A percentile compares a stretch with the other conserved stretches of the same genome.
Evolutionary conservation across 2,113 vertebrate genomes (phyloP).

Genomic region (Labeo rohita): DNA sequence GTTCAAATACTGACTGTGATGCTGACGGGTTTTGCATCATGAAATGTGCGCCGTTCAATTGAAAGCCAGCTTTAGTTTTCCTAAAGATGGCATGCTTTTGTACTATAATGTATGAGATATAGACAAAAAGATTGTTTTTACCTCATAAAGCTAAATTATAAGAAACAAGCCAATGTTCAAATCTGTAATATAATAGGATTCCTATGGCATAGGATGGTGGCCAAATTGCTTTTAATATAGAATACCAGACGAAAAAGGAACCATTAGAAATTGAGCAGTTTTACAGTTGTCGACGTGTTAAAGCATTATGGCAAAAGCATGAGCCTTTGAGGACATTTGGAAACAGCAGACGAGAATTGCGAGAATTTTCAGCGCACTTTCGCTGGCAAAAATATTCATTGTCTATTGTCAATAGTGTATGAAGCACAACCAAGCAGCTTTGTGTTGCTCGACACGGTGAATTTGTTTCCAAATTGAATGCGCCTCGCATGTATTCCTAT

Average conservation of each 20-base stretch:
- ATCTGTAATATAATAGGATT: constrained; percentile 11
- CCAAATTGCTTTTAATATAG: background rate
- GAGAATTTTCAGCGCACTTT: background rate
- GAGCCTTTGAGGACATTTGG: background rate
- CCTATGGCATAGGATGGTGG: constrained; percentile 5
- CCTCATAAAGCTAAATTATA: constrained; percentile 19
- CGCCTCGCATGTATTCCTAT: background rate
- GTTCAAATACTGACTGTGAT: constrained; percentile 28
- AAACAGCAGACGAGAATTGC: background rate
- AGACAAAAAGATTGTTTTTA: constrained; percentile 1
- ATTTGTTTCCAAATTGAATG: background rate
- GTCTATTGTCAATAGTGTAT: background rate
- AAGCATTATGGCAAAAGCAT: background rate
- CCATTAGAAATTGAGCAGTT: background rate
- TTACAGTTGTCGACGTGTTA: background rate
- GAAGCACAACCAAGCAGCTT: background rate
- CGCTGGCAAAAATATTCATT: background rate
- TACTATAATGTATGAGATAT: background rate
- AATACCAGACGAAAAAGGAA: background rate
- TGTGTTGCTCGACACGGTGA: background rate
- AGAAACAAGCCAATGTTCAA: constrained; percentile 10
- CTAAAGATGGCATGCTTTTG: constrained; percentile 11
- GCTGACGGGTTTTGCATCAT: constrained; percentile 27
- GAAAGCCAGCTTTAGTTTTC: constrained; percentile 5
- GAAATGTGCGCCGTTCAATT: background rate